Evolutionary conservation across 23 tunicate genomes (phyloP), one percentile per base, ranked within the genome.

Genomic region (Trididemnum miniatum): DNA sequence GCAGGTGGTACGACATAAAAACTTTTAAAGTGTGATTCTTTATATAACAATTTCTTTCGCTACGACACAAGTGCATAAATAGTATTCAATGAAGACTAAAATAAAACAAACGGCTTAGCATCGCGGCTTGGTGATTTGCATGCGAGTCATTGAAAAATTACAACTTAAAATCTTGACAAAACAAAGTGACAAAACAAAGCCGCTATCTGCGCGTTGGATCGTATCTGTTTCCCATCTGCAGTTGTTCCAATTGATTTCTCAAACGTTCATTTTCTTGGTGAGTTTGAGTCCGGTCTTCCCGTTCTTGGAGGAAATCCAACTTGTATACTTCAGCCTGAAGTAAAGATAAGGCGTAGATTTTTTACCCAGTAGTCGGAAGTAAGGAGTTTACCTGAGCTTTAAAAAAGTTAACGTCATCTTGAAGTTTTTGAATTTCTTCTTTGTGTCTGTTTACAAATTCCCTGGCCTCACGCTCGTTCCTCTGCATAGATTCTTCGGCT

Each of bases 381-480:
- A n/a, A n/a, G n/a, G n/a, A n/a, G n/a, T n/a, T n/a, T n/a, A 83
- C 87, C 81, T 83, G 87, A 12, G 80, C 87, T 64, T 74, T 73
- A 35, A 83, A 83, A 31, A 83, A 83, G 24, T 60, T 62, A 34
- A 74, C 60, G 51, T 83, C 74, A 3, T 83, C 87, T 20, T 73
- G 63, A 39, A 35, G 32, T 34, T 73, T 83, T 38, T 57, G 52
- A 22, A 83, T 15, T 60, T 73, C 51, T 18, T 60, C 80, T 39
- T 83, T 72, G 30, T 12, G 30, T 31, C 81, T 35, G n/a, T 35
- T 60, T 24, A 35, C 81, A 1, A 30, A 31, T n/a, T 86, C 90
- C 20, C 71, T 86, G 0, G 71, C 23, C 31, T 86, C 90, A 9
- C 84, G 59, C 36, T 86, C 84, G 54, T 79, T 86, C 80, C 71